Base-by-base conservation (phyloP, 1,140 invertebrate genomes). In the Phymastichus coffea region DNA sequence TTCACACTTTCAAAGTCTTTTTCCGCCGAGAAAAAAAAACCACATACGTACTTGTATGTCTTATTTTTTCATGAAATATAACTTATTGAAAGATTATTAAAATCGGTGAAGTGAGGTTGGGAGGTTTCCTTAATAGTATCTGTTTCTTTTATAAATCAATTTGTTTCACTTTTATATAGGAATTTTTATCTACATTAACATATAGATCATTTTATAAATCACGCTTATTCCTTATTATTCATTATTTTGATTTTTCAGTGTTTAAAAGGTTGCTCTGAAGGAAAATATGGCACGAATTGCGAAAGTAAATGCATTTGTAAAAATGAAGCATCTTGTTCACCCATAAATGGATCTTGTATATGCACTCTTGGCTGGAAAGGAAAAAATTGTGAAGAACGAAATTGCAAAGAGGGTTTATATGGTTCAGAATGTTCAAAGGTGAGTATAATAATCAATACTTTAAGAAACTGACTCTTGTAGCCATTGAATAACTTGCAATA, bases 361-460 rank as follows among this genome's bases (percentile, higher is more conserved):
- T 96, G 93, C 73, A 73, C 78, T 14, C 72, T 83, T 2, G 94
- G 94, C 1, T 95, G 91, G 89, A 82, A 66, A 6, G 94, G 94
- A 0, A 69, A 75, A 14, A 80, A 76, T 41, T 97, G 94, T 73
- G 79, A 85, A 33, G 69, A 81, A 47, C 80, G 92, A 26, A 83
- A 82, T 3, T 94, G 92, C 73, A 70, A 82, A 1, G 76, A 85
- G 54, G 82, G 83, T 61, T 73, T 81, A 4, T 95, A 85, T 78
- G 93, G 93, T 0, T 63, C 73, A n/a, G 75, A 85, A 37, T 95
- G 93, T 71, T 78, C 85, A 25, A 80, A 86, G 46, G 73, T 73
- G 51, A 49, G 12, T 49, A 17, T 43, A 15, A 48, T 14, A 33
- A 33, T 14, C 14, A 33, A 14, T n/a, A n/a, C n/a, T n/a, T n/a